Percentiles rank a stretch among this genome's conserved stretches.
These are phyloP conservation scores for Palythoa grandiflora DNA, from an alignment of 92 coral and sea anemone genomes.

Conservation along the genomic window DNA sequence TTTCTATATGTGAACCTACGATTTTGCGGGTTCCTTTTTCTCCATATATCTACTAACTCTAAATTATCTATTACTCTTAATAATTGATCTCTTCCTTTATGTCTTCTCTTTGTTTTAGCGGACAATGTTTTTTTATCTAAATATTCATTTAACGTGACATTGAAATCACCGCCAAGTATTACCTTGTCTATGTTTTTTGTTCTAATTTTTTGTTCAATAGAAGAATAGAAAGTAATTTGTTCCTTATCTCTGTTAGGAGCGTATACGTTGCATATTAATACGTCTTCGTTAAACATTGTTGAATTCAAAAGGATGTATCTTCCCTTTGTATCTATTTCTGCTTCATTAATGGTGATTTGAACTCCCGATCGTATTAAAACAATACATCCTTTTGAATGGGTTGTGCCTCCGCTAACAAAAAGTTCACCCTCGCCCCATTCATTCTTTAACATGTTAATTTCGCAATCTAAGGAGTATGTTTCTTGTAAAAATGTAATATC, in stretches of 20 bases:
- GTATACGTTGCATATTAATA: conserved; percentile 7
- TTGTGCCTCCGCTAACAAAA: too few relatives aligned
- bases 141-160: neutral
- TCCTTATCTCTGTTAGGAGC: neutral
- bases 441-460: too few relatives aligned
- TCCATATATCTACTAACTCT: neutral
- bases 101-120: neutral
- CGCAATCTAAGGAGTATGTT: too few relatives aligned
- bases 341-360: neutral
- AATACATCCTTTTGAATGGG: too few relatives aligned
- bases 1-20: neutral
- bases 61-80: neutral
- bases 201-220: conserved; percentile 5
- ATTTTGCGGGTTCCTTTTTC: conserved; percentile 5
- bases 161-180: neutral
- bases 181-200: neutral
- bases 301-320: conserved; percentile 23
- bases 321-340: neutral
- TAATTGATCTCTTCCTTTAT: conserved; percentile 11
- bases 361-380: neutral
- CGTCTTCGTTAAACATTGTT: conserved; percentile 1
- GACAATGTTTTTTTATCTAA: neutral
- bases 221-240: neutral
- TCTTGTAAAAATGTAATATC: too few relatives aligned
- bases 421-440: too few relatives aligned